A percentile compares a stretch with the other conserved stretches of the same genome.
phyloP scores from a whole-genome alignment of 2,888 invertebrate genomes.

The Hymenopus coronatus region DNA sequence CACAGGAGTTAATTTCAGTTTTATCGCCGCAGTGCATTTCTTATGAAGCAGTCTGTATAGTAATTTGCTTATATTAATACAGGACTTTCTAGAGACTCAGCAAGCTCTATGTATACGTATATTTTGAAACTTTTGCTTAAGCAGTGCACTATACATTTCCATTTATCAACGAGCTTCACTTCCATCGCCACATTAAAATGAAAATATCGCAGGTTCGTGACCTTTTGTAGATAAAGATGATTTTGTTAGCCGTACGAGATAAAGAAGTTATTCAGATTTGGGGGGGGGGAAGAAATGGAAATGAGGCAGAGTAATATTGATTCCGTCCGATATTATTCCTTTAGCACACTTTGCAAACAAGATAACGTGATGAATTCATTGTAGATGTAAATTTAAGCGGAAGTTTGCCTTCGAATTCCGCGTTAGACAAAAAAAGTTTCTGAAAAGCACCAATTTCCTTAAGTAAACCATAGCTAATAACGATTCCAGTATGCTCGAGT shows the following conservation, averaged over 20 bases:
- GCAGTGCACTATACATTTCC: too few relatives aligned
- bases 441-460: background rate
- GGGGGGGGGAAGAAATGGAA: background rate
- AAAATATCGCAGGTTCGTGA: too few relatives aligned
- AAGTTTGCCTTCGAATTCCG: background rate
- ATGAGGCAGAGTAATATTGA: background rate
- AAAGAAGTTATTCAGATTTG: background rate
- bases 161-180: too few relatives aligned
- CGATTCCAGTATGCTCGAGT: background rate
- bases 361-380: background rate
- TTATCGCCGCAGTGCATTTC: too few relatives aligned
- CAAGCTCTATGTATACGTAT: too few relatives aligned
- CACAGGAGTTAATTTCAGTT: too few relatives aligned
- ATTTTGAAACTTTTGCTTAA: too few relatives aligned
- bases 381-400: background rate
- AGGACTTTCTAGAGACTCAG: too few relatives aligned
- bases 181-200: too few relatives aligned
- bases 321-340: background rate
- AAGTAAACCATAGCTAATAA: background rate
- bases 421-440: background rate
- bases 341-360: background rate
- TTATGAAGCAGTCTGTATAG: too few relatives aligned
- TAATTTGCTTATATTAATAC: too few relatives aligned
- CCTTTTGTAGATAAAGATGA: background rate
- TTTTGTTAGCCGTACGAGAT: background rate